Base-by-base conservation (phyloP, 2,888 invertebrate species). In the Mimas tiliae region DNA sequence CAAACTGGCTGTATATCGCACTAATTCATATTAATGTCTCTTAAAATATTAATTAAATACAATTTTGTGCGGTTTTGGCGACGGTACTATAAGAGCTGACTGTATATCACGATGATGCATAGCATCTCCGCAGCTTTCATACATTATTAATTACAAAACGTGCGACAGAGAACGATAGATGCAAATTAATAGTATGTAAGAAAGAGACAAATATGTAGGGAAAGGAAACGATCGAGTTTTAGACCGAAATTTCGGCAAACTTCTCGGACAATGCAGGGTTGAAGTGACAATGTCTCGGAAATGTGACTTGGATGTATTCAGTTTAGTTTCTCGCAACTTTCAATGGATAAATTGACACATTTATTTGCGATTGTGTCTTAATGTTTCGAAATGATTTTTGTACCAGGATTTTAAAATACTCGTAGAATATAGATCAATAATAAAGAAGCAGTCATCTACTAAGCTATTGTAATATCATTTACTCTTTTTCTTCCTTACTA, bases 81-180 rank as follows among this genome's bases (percentile, higher is more conserved):
- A 85, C 88, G 72, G 70, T 88, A 85, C 86, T 73, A 69, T 78
- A 78, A 78, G 78, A 77, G 76, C 70, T 72, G 76, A 78, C 78
- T 78, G 79, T 84, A 83, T 78, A 83, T 84, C 89, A 86, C 83
- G 84, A 89, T 89, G 89, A 88, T 85, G 81, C 83, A 89, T 86
- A 76, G 86, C 81, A 77, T 81, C 84, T 84, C 83, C 82, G 76
- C 79, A 81, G 85, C 83, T 84, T 87, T 88, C 88, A 89, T 90
- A 86, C 87, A 89, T 90, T 89, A 90, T 89, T 90, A 90, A 90
- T 90, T 88, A 88, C 86, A 74, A 80, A 77, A 73, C 68, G 81
- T 67, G 79, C 63, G 81, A 87, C 72, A 72, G 80, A 74, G 87
- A 85, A 68, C 69, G 75, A 65, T 66, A 47, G 68, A 74, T 63